These are phyloP conservation scores for Phoeniculus purpureus DNA, from an alignment of 2,797 vertebrate species.

Conservation along the genomic window DNA sequence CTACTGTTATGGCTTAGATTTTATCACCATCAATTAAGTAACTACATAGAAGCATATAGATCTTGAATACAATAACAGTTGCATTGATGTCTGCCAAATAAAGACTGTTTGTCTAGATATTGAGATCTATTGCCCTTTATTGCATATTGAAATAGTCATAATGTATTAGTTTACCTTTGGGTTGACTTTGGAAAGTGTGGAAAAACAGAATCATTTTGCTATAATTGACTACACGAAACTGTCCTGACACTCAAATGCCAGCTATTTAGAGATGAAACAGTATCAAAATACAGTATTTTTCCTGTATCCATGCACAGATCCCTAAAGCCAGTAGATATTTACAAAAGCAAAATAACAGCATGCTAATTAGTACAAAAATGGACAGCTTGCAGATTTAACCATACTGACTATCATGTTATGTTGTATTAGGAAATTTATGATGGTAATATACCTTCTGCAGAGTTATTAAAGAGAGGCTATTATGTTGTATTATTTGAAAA, in stretches of 20 bases:
- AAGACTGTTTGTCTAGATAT: neutral
- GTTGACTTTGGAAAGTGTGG: conserved; percentile 18
- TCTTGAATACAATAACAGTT: neutral
- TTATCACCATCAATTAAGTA: neutral
- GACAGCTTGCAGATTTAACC: neutral
- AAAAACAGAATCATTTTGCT: conserved; percentile 36
- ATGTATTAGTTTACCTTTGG: conserved; percentile 44
- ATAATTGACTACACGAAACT: conserved; percentile 15
- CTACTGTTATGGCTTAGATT: neutral
- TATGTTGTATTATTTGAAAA: neutral
- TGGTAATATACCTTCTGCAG: neutral
- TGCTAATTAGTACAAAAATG: neutral
- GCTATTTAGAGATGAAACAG: conserved; percentile 58
- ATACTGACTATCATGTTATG: neutral
- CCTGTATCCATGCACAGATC: conserved; percentile 41
- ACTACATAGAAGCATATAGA: neutral
- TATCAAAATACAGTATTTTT: conserved; percentile 35
- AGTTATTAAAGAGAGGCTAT: neutral
- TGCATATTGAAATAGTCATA: conserved; percentile 29
- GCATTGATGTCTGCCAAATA: neutral
- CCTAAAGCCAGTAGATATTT: conserved; percentile 65
- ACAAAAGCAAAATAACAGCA: conserved; percentile 57
- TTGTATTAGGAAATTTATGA: conserved; percentile 1
- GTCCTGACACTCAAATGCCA: conserved; percentile 27
- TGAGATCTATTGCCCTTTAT: conserved; percentile 24